These are phyloP conservation scores for Triplophysa bombifrons DNA, from an alignment of 2,797 vertebrate species.

Conservation along the genomic window DNA sequence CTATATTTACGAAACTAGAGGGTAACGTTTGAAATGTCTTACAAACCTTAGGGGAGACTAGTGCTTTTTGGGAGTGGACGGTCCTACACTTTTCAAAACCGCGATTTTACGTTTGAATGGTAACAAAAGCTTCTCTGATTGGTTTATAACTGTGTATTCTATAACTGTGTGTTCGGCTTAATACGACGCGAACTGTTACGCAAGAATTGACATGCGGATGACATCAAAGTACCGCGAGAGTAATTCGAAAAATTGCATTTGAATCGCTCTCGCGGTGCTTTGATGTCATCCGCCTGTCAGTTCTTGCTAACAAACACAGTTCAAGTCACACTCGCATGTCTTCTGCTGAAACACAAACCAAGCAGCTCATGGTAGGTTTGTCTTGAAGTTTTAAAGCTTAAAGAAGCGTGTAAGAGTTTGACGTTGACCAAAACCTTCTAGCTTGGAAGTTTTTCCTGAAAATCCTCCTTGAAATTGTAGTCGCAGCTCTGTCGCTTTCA, in stretches of 20 bases:
- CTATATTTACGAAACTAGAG: too few species aligned
- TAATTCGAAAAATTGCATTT: too few species aligned
- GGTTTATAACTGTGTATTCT: background rate
- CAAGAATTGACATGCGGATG: too few species aligned
- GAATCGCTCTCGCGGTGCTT: too few species aligned
- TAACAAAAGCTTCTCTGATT: background rate
- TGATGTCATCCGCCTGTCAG: too few species aligned
- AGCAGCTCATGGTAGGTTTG: background rate
- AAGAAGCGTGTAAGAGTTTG: background rate
- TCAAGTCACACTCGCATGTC: background rate
- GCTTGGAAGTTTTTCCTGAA: conserved; percentile 80
- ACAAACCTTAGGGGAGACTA: background rate
- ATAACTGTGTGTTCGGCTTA: too few species aligned
- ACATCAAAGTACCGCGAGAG: too few species aligned
- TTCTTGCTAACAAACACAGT: background rate
- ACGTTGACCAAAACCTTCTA: conserved; percentile 80
- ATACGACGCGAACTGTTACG: too few species aligned
- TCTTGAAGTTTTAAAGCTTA: background rate
- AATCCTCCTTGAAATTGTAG: conserved; percentile 98
- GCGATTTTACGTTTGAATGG: background rate
- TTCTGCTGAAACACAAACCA: background rate
- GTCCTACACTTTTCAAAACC: background rate
- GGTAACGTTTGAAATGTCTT: too few species aligned
- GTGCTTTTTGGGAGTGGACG: background rate
- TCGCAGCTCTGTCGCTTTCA: conserved; percentile 79